Conservation (phyloP, 1,140 invertebrate species). For the Paramacrobiotus metropolitanus region DNA sequence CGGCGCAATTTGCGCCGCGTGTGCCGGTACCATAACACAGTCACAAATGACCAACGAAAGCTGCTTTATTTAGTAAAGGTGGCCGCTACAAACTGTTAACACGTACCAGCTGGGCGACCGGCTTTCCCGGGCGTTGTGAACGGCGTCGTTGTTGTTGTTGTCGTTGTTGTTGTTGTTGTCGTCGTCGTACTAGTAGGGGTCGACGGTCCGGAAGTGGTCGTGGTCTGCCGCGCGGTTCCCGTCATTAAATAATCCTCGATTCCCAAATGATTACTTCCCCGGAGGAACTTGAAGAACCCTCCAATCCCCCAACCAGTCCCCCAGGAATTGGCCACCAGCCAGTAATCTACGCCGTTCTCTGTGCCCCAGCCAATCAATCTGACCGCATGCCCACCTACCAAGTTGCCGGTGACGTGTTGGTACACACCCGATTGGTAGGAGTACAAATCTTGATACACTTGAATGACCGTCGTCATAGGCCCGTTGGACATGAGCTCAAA, state of each 20-base stretch:
- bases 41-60: too few relatives aligned
- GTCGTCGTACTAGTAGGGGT: too few relatives aligned
- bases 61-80: too few relatives aligned
- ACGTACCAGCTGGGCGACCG: too few relatives aligned
- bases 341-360: conserved; percentile 19
- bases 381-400: conserved; percentile 6
- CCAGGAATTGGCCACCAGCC: conserved; percentile 21
- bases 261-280: background rate
- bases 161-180: too few relatives aligned
- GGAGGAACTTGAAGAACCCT: background rate
- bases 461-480: background rate
- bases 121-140: too few relatives aligned
- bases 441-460: background rate
- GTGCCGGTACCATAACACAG: too few relatives aligned
- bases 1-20: too few relatives aligned
- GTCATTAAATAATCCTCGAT: background rate
- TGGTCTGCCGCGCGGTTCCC: too few relatives aligned
- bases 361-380: conserved; percentile 19
- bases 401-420: background rate
- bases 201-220: too few relatives aligned
- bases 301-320: conserved; percentile 6
- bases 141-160: too few relatives aligned
- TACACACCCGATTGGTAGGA: background rate
- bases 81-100: too few relatives aligned
- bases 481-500: background rate